Percentiles rank a stretch among this genome's conserved stretches.
Evolutionary conservation across 2,113 vertebrate genomes (phyloP).

Genomic region (Plectropomus leopardus): DNA sequence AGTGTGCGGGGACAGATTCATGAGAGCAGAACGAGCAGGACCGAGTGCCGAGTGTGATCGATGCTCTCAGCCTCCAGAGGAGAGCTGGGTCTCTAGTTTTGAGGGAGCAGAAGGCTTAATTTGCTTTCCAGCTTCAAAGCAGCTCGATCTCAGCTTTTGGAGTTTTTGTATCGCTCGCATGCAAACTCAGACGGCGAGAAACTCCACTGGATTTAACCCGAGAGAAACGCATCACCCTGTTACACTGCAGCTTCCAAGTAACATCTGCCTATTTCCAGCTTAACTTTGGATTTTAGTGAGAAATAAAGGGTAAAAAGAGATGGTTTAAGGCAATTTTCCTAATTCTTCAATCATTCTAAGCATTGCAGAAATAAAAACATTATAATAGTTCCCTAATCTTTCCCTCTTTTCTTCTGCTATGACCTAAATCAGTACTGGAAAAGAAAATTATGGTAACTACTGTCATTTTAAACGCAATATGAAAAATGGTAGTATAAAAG

Average conservation of each 20-base stretch:
- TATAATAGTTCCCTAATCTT: too few relatives aligned
- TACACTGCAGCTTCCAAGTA: neutral
- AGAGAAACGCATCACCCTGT: neutral
- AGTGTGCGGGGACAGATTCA: constrained; percentile 11
- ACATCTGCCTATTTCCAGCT: neutral
- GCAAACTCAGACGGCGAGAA: constrained; percentile 7
- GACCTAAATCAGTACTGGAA: too few relatives aligned
- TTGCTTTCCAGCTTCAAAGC: constrained; percentile 38
- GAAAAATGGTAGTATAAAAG: too few relatives aligned
- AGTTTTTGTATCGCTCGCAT: constrained; percentile 2
- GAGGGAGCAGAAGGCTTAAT: constrained; percentile 29
- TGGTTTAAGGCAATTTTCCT: neutral
- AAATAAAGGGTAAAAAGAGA: neutral
- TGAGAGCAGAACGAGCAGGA: constrained; percentile 15
- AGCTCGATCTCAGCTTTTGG: constrained; percentile 11
- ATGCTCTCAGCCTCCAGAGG: constrained; percentile 36
- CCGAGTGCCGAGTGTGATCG: constrained; percentile 13
- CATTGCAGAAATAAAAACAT: neutral
- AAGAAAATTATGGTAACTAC: too few relatives aligned
- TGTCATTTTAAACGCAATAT: too few relatives aligned
- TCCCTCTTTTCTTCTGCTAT: too few relatives aligned
- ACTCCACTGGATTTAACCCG: constrained; percentile 2
- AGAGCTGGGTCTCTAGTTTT: constrained; percentile 21
- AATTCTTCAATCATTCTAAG: neutral
- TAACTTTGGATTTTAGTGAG: neutral